phyloP scores from a whole-genome alignment of 2,797 vertebrate genomes.

The Prionace glauca region DNA sequence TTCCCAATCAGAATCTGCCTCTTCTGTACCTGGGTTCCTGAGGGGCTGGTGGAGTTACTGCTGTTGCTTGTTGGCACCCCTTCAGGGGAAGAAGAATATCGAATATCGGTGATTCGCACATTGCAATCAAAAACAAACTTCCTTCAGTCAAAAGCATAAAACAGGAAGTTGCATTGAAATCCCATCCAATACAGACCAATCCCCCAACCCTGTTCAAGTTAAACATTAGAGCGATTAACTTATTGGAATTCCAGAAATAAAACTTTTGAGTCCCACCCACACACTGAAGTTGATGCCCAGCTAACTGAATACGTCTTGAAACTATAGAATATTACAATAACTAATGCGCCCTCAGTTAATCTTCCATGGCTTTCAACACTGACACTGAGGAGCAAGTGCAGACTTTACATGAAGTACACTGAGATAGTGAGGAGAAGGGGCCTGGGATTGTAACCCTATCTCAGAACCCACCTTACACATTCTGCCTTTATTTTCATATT shows the following conservation, averaged over 20 bases:
- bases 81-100: conserved; percentile 40
- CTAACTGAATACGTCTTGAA: not conserved
- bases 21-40: conserved; percentile 53
- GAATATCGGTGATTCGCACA: not conserved
- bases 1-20: conserved; percentile 72
- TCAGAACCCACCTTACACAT: too few species aligned
- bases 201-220: not conserved
- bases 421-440: too few species aligned
- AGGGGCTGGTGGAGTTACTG: conserved; percentile 42
- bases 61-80: conserved; percentile 52
- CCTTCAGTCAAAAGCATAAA: not conserved
- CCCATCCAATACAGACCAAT: not conserved
- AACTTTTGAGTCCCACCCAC: not conserved
- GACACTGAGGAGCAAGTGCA: not conserved
- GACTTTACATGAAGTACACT: not conserved
- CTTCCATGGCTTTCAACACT: not conserved
- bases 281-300: not conserved
- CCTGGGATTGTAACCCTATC: too few species aligned
- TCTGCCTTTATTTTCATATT: too few species aligned
- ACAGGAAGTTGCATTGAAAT: not conserved
- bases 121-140: not conserved
- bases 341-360: not conserved
- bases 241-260: not conserved
- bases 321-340: not conserved
- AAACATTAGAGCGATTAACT: not conserved